A percentile compares a stretch with the other conserved stretches of the same genome.
Conservation (phyloP, 2,797 vertebrate species). For the Vipera ursinii region DNA sequence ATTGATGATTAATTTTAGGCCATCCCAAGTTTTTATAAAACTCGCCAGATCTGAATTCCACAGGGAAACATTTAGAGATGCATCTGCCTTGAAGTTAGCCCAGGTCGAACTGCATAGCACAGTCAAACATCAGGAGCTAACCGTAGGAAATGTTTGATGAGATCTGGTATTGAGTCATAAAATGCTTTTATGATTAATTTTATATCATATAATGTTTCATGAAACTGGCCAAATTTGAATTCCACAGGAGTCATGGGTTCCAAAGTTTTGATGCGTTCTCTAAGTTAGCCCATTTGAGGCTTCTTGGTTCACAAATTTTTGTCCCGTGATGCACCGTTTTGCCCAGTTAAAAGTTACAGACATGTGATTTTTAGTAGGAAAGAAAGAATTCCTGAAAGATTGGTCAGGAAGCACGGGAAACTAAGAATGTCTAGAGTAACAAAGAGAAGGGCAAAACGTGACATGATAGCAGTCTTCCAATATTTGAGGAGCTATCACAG, state of each 20-base stretch:
- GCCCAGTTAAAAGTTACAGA: background rate
- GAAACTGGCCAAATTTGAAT: background rate
- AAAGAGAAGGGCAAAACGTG: too few species aligned
- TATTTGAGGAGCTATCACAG: background rate
- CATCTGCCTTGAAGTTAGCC: background rate
- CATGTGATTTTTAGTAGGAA: background rate
- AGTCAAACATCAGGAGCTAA: background rate
- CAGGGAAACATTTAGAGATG: background rate
- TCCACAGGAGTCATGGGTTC: background rate
- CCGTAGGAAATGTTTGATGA: background rate
- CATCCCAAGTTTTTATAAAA: background rate
- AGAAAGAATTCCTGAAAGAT: background rate
- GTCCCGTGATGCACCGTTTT: background rate
- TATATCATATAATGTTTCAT: background rate
- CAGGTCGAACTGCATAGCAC: background rate
- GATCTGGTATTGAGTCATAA: background rate
- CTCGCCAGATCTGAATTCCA: background rate
- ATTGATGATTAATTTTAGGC: background rate
- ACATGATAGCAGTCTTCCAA: too few species aligned
- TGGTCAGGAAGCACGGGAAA: background rate
- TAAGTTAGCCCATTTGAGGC: background rate
- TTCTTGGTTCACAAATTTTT: background rate
- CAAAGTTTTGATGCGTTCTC: background rate
- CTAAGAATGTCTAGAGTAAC: background rate
- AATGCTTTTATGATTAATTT: background rate